phyloP scores from a whole-genome alignment of 2,113 vertebrate genomes.

The Macrotis lagotis region DNA sequence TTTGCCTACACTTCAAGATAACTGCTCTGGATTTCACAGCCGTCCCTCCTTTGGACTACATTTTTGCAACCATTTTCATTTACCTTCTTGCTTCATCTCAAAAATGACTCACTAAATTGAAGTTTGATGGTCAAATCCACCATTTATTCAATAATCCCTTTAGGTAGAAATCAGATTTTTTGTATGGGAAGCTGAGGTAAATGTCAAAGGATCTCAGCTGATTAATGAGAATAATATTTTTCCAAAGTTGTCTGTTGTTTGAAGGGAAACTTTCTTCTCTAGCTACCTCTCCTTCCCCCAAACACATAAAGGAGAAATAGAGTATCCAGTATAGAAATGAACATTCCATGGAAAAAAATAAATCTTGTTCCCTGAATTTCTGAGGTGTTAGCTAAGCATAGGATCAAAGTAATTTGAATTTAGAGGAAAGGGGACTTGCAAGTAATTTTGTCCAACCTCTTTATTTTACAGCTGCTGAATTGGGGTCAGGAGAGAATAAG shows the following conservation, averaged over 20 bases:
- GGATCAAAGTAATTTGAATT: neutral
- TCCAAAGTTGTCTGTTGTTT: conserved; percentile 36
- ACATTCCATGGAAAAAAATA: too few relatives aligned
- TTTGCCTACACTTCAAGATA: neutral
- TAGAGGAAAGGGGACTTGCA: neutral
- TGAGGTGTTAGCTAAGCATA: neutral
- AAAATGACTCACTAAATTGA: conserved; percentile 48
- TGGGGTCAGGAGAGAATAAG: neutral
- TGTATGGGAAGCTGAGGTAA: conserved; percentile 11
- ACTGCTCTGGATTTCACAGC: neutral
- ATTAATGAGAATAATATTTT: conserved; percentile 61
- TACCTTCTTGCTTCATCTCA: conserved; percentile 28
- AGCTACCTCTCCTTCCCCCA: neutral
- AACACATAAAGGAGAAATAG: neutral
- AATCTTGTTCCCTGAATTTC: neutral
- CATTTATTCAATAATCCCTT: conserved; percentile 67
- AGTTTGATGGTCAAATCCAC: conserved; percentile 61
- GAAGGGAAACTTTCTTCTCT: conserved; percentile 41
- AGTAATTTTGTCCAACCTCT: neutral
- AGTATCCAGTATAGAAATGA: neutral
- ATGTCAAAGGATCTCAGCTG: conserved; percentile 53
- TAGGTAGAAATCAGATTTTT: conserved; percentile 61
- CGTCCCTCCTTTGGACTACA: neutral
- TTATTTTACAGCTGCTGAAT: neutral
- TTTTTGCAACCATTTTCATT: conserved; percentile 39